Base-by-base conservation (phyloP, 2,797 vertebrate species). In the Typhlichthys subterraneus region DNA sequence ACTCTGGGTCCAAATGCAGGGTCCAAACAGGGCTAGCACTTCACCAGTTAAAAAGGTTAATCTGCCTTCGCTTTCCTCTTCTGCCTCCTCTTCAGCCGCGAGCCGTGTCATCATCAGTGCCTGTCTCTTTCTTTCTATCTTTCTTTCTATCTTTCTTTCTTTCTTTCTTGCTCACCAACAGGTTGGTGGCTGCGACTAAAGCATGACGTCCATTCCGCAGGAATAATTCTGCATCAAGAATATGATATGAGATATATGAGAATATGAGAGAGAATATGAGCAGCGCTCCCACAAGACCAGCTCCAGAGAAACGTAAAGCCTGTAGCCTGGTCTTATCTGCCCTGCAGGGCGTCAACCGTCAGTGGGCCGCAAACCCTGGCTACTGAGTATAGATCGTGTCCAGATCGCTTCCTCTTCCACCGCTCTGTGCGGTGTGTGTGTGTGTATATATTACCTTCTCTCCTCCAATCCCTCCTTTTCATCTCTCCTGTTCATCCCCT, bases 11-110 rank as follows among this genome's bases (percentile, higher is more conserved):
- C 83, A 83, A 88, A 83, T 86, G 79, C 82, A 80, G 69, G 79
- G 85, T 85, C 86, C 83, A 88, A 87, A 89, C 85, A 91, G 84
- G 78, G 84, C 83, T 67, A 82, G 83, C 77, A 72, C 83, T 85
- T 84, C 82, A 8, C 81, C 83, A 92, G 91, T 92, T 91, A 91
- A 88, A 89, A 87, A 91, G 88, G 91, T 92, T 92, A 90, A 92
- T 91, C 91, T 90, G 83, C 81, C 84, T 80, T 72, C 67, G 11
- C 77, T 72, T 59, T 63, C 66, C 75, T 72, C 65, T 62, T 54
- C 66, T 59, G 1, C 59, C 59, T 57, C 23, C 53, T 11, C 53
- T 52, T 15, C 23, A 45, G 29, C 69, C 72, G 65, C 64, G 81
- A 72, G 65, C 79, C 70, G 76, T 77, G 76, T 80, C 87, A 85